phyloP scores from a whole-genome alignment of 2,888 invertebrate genomes.

The Macrophya alboannulata region DNA sequence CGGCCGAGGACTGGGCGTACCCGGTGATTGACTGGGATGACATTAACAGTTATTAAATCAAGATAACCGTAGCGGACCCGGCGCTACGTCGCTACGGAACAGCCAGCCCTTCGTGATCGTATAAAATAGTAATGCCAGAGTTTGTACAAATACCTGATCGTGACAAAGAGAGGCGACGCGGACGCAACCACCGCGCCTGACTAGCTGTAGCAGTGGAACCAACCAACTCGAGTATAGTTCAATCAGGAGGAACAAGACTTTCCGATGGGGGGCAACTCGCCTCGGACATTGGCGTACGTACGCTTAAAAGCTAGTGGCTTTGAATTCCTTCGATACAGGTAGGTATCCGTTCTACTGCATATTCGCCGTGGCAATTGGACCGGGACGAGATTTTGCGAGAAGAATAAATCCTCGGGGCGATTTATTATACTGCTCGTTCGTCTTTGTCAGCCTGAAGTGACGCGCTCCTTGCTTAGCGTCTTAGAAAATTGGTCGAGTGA shows the following conservation, averaged over 20 bases:
- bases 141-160: slow-evolving; percentile 66
- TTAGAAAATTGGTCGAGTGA: slow-evolving; percentile 66
- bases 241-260: slow-evolving; percentile 70
- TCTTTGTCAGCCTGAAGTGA: slow-evolving; percentile 41
- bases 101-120: slow-evolving; percentile 51
- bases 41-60: slow-evolving; percentile 75
- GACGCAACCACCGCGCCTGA: slow-evolving; percentile 54
- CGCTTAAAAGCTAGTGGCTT: slow-evolving; percentile 54
- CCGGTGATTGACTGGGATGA: slow-evolving; percentile 66
- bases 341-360: not conserved
- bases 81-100: slow-evolving; percentile 11
- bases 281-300: slow-evolving; percentile 67
- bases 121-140: slow-evolving; percentile 68
- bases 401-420: slow-evolving; percentile 24
- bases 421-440: slow-evolving; percentile 10
- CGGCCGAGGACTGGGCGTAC: slow-evolving; percentile 60
- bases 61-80: slow-evolving; percentile 65
- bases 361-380: slow-evolving; percentile 4
- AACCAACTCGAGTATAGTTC: slow-evolving; percentile 62
- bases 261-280: slow-evolving; percentile 59
- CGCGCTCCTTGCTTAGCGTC: slow-evolving; percentile 32
- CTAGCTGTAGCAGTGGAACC: slow-evolving; percentile 31
- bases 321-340: not conserved
- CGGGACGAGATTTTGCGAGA: not conserved
- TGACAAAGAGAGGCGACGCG: slow-evolving; percentile 64